Evolutionary conservation across 2,797 vertebrate genomes (phyloP).

Genomic region (Lagorchestes hirsutus): DNA sequence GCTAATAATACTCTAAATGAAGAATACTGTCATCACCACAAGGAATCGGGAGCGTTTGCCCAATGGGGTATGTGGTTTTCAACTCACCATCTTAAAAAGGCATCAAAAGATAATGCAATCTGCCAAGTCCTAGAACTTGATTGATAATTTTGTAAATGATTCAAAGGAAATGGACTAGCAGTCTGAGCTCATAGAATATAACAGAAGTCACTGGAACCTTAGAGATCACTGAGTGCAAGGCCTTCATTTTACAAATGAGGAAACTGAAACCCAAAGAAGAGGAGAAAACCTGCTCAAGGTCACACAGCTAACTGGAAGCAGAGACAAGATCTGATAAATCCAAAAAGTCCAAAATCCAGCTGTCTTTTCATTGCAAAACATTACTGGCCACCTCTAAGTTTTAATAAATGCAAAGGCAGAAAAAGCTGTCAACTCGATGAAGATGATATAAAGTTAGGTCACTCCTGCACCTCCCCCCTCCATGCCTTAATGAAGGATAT

Average conservation of each 20-base stretch:
- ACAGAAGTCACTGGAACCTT: not conserved
- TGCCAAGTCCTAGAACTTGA: not conserved
- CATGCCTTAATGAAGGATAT: not conserved
- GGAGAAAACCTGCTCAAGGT: not conserved
- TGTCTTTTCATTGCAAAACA: not conserved
- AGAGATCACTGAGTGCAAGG: not conserved
- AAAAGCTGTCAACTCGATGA: not conserved
- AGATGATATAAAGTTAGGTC: not conserved
- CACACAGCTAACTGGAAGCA: not conserved
- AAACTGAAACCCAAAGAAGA: not conserved
- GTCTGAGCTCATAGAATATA: not conserved
- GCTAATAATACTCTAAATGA: not conserved
- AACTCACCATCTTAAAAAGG: constrained; percentile 28
- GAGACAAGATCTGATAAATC: not conserved
- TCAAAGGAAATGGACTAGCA: not conserved
- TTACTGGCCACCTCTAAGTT: not conserved
- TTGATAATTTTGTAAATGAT: not conserved
- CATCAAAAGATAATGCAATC: constrained; percentile 8
- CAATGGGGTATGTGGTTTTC: not conserved
- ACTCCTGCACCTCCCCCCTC: not conserved
- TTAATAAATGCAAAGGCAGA: not conserved
- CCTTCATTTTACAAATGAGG: not conserved
- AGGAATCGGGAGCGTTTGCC: not conserved
- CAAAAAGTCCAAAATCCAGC: not conserved
- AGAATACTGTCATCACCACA: not conserved